Conservation (phyloP, 2,113 vertebrate species). For the Oreochromis tanganicae region DNA sequence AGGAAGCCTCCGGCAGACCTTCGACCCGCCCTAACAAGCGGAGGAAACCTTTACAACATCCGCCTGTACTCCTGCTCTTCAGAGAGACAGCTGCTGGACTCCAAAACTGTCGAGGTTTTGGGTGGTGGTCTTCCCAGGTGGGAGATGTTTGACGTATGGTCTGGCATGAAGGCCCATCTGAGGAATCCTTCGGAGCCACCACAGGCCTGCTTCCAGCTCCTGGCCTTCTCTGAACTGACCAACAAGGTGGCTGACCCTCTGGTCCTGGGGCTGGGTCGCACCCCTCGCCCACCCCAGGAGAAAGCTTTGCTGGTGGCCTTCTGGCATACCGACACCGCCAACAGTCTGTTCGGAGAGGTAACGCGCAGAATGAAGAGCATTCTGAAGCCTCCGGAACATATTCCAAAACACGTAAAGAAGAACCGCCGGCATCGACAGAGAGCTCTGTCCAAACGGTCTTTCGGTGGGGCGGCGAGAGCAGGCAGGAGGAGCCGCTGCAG, state of each 20-base stretch:
- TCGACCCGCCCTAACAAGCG: not conserved
- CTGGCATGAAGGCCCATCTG: not conserved
- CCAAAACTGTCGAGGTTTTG: not conserved
- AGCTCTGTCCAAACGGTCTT: not conserved
- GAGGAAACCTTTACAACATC: not conserved
- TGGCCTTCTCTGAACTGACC: not conserved
- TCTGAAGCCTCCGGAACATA: not conserved
- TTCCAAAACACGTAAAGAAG: not conserved
- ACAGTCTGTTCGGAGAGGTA: not conserved
- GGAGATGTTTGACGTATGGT: not conserved
- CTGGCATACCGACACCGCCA: not conserved
- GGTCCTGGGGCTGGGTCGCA: not conserved
- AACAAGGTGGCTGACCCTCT: not conserved
- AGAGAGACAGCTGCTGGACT: not conserved
- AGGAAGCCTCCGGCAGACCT: not conserved
- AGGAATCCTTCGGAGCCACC: not conserved
- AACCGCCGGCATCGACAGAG: not conserved
- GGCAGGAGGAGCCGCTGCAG: constrained; percentile 66
- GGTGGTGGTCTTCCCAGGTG: not conserved
- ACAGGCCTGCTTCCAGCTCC: not conserved
- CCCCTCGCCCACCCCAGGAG: not conserved
- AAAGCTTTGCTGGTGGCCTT: not conserved
- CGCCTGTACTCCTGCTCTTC: not conserved
- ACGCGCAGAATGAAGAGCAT: not conserved
- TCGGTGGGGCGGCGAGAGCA: not conserved